Conservation (phyloP, 2,888 invertebrate genomes). For the Globia sparganii region DNA sequence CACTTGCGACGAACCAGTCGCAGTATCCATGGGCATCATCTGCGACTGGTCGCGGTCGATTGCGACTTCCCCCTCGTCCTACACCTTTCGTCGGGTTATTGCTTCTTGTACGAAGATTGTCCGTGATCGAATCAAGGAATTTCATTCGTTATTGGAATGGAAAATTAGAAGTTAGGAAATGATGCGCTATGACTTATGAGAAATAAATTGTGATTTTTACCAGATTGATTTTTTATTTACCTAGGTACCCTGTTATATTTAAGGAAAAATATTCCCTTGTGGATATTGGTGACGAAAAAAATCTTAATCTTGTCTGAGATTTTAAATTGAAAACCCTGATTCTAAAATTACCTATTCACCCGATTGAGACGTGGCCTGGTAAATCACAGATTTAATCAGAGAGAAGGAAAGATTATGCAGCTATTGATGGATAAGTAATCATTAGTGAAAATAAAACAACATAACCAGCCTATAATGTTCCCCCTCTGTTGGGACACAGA, state of each 20-base stretch:
- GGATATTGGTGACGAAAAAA: neutral
- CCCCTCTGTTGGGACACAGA: too few species aligned
- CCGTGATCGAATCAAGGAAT: constrained; percentile 68
- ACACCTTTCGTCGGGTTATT: constrained; percentile 83
- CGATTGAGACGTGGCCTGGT: neutral
- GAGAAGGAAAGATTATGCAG: neutral
- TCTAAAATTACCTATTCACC: neutral
- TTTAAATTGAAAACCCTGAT: neutral
- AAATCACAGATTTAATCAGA: neutral
- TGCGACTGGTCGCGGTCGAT: constrained; percentile 86
- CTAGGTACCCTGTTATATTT: neutral
- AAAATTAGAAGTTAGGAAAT: constrained; percentile 49
- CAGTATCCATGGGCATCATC: constrained; percentile 82
- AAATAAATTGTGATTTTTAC: constrained; percentile 63
- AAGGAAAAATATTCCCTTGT: neutral
- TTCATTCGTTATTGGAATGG: constrained; percentile 25
- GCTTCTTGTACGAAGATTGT: constrained; percentile 85
- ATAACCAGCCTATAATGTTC: too few species aligned
- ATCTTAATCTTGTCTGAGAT: neutral
- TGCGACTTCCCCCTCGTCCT: constrained; percentile 86
- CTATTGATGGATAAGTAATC: neutral
- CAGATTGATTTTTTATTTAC: constrained; percentile 39
- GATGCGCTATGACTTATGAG: constrained; percentile 41
- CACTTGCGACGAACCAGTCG: constrained; percentile 86
- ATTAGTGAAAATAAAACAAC: too few species aligned